Percentiles rank a stretch among this genome's conserved stretches.
Evolutionary conservation across 2,113 vertebrate species (phyloP).

Genomic region (Oxyura jamaicensis): DNA sequence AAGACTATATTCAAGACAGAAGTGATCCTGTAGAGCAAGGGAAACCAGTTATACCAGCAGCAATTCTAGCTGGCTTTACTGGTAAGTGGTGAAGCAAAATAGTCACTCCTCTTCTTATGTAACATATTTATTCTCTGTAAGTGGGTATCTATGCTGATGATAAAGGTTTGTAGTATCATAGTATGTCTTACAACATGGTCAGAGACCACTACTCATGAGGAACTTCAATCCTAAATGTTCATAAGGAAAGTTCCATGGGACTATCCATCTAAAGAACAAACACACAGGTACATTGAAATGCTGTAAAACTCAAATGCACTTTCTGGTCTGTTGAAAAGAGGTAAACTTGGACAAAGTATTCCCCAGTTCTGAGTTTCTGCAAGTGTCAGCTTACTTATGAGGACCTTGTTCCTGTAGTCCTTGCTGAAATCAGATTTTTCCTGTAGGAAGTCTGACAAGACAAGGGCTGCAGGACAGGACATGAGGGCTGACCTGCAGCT

Average conservation of each 20-base stretch:
- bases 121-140: background rate
- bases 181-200: background rate
- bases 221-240: accelerated
- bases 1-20: conserved; percentile 88
- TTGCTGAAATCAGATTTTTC: background rate
- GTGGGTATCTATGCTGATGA: background rate
- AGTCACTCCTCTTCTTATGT: background rate
- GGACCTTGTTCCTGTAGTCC: background rate
- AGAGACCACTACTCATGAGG: background rate
- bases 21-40: conserved; percentile 85
- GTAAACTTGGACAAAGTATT: background rate
- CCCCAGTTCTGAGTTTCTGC: background rate
- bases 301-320: background rate
- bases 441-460: background rate
- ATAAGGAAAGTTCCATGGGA: background rate
- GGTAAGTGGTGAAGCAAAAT: conserved; percentile 71
- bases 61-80: conserved; percentile 89
- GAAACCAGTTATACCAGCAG: conserved; percentile 89
- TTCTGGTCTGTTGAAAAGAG: background rate
- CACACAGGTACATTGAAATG: background rate
- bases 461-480: background rate
- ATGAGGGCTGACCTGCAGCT: background rate
- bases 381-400: background rate
- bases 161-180: background rate
- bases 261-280: background rate